A percentile compares a stretch with the other conserved stretches of the same genome.
Evolutionary conservation across 2,888 invertebrate species (phyloP).

Genomic region (Sericinus montela): DNA sequence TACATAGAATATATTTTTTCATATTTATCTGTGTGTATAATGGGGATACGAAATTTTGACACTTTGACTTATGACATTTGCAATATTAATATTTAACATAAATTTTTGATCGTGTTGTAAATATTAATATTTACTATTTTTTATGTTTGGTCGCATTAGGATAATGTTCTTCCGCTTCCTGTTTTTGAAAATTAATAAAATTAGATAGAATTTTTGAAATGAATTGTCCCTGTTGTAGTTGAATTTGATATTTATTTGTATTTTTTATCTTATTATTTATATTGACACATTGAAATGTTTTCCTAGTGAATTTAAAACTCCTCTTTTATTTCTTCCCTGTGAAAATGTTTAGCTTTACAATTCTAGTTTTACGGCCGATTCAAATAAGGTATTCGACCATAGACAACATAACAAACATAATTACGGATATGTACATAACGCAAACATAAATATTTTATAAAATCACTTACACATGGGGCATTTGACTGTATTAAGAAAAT

Average conservation of each 20-base stretch:
- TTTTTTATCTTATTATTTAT: constrained; percentile 18
- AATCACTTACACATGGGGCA: no score
- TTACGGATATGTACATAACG: no score
- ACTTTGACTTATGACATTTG: constrained; percentile 60
- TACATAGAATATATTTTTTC: constrained; percentile 68
- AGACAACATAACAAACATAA: no score
- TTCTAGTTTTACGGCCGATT: constrained; percentile 47
- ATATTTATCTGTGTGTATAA: constrained; percentile 39
- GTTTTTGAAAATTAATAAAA: constrained; percentile 19
- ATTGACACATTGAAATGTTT: constrained; percentile 21
- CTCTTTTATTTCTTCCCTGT: constrained; percentile 30
- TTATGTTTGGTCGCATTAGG: constrained; percentile 34
- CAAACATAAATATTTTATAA: no score
- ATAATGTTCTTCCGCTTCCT: constrained; percentile 20
- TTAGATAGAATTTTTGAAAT: constrained; percentile 2
- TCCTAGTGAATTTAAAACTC: constrained; percentile 17
- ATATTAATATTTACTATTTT: constrained; percentile 42
- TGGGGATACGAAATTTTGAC: constrained; percentile 34
- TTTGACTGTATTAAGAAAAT: no score
- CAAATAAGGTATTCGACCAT: no score
- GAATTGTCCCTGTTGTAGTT: constrained; percentile 30
- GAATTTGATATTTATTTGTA: constrained; percentile 25
- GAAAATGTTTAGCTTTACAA: constrained; percentile 60
- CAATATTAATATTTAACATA: constrained; percentile 52
- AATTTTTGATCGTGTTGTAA: constrained; percentile 49